phyloP scores from a whole-genome alignment of 2,113 vertebrate species.

The Damaliscus lunatus region DNA sequence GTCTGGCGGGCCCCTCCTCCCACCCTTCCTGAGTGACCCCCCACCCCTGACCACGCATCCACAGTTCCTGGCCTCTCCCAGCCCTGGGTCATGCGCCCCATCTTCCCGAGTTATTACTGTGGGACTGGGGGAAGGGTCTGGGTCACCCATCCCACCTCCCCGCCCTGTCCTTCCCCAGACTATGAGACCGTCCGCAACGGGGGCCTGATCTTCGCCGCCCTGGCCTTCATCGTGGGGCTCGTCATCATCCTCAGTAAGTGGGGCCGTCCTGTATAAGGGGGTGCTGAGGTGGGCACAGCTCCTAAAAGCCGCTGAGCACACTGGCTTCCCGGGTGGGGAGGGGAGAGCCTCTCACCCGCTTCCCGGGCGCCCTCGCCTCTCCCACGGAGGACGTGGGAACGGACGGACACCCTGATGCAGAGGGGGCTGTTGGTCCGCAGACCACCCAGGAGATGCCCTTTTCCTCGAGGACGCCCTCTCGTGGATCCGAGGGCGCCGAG shows the following conservation, averaged over 20 bases:
- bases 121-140: not conserved
- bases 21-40: not conserved
- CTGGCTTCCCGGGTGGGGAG: not conserved
- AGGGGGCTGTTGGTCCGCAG: not conserved
- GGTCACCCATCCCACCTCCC: fast-evolving
- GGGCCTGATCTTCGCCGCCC: conserved; percentile 87
- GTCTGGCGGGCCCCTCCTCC: not conserved
- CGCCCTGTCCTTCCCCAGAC: conserved; percentile 71
- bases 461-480: not conserved
- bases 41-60: fast-evolving
- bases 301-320: not conserved
- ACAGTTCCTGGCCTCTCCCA: not conserved
- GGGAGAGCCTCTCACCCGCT: not conserved
- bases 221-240: conserved; percentile 86
- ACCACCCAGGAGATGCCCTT: not conserved
- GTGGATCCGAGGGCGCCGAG: not conserved
- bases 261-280: not conserved
- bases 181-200: conserved; percentile 86
- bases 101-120: fast-evolving
- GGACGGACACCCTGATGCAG: not conserved
- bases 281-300: fast-evolving
- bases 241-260: conserved; percentile 88
- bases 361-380: fast-evolving
- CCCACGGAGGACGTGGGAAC: not conserved
- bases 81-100: fast-evolving